Conservation (phyloP, 2,113 vertebrate species). For the Aplodontia rufa region DNA sequence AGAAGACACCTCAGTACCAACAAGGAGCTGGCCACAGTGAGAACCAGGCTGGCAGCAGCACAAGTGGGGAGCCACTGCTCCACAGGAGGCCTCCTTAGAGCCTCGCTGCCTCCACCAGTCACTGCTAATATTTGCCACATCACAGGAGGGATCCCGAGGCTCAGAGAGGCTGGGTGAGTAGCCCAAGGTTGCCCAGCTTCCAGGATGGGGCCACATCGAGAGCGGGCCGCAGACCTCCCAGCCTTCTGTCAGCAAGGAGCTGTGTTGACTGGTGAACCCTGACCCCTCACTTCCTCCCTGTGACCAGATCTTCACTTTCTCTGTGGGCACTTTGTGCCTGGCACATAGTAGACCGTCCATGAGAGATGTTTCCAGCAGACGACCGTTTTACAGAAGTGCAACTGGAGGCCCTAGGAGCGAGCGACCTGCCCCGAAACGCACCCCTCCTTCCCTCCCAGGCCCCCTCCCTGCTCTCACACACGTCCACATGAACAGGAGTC, state of each 20-base stretch:
- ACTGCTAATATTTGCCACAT: rapidly evolving
- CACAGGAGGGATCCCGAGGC: background rate
- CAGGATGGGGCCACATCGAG: background rate
- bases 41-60: too few relatives aligned
- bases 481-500: too few relatives aligned
- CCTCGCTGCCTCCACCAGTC: rapidly evolving
- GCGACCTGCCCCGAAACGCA: too few relatives aligned
- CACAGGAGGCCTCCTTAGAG: rapidly evolving
- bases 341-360: background rate
- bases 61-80: background rate
- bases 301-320: too few relatives aligned
- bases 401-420: background rate
- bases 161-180: background rate
- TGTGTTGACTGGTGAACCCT: too few relatives aligned
- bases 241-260: background rate
- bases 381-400: background rate
- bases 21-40: background rate
- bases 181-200: background rate
- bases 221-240: background rate
- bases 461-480: too few relatives aligned
- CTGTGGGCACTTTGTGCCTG: too few relatives aligned
- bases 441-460: rapidly evolving
- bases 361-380: too few relatives aligned
- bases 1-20: rapidly evolving
- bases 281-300: background rate